A percentile compares a stretch with the other conserved stretches of the same genome.
Conservation (phyloP, 2,113 vertebrate genomes). For the Spheniscus mendiculus region DNA sequence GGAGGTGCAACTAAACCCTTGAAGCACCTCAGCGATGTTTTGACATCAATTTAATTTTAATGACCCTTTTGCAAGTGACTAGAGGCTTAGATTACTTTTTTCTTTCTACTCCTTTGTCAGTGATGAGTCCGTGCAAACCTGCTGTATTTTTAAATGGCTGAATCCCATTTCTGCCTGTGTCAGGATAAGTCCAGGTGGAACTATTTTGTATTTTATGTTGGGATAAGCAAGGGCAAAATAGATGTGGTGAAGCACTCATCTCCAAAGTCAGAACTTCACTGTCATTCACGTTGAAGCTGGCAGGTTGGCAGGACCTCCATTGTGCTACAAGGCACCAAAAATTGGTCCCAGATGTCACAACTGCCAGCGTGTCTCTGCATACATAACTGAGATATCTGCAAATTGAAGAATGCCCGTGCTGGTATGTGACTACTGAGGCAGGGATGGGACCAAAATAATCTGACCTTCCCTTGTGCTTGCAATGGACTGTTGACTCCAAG, state of each 20-base stretch:
- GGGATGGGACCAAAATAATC: background rate
- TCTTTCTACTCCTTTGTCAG: background rate
- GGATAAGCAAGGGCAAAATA: background rate
- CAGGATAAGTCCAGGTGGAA: background rate
- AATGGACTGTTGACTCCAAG: background rate
- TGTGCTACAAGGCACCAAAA: background rate
- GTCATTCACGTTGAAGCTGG: background rate
- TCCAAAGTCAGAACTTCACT: background rate
- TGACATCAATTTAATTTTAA: background rate
- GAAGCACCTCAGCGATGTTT: background rate
- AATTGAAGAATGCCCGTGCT: background rate
- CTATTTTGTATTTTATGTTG: background rate
- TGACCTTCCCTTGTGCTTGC: background rate
- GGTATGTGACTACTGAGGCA: background rate
- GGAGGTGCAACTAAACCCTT: background rate
- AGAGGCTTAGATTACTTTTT: background rate
- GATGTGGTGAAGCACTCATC: background rate
- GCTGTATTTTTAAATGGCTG: background rate
- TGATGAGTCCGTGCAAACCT: background rate
- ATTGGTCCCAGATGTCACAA: background rate
- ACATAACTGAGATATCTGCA: background rate
- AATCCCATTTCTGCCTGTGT: background rate
- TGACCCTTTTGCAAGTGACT: background rate
- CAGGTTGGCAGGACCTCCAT: background rate
- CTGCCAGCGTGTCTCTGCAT: background rate